phyloP scores from a whole-genome alignment of 2,888 invertebrate genomes.

The Helleia helle region DNA sequence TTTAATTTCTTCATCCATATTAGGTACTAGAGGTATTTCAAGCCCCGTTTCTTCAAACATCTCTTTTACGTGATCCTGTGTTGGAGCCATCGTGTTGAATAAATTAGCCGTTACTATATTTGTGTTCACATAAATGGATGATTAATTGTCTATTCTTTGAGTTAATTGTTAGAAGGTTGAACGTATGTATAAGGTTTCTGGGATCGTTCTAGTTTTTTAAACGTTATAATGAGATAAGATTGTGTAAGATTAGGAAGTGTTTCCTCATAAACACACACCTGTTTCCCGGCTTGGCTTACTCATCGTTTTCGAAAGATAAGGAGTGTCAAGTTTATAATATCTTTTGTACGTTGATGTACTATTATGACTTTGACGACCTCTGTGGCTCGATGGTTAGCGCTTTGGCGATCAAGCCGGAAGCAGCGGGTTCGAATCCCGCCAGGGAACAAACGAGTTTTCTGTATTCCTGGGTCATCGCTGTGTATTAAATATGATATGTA shows the following conservation, averaged over 20 bases:
- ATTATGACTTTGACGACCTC: too few species aligned
- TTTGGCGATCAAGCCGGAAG: too few species aligned
- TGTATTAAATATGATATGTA: too few species aligned
- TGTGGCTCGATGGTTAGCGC: too few species aligned
- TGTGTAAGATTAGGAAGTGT: not conserved
- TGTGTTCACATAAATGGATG: not conserved
- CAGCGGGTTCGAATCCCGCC: too few species aligned
- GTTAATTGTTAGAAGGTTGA: not conserved
- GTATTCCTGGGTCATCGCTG: too few species aligned
- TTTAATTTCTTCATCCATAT: conserved; percentile 40
- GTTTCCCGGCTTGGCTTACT: too few species aligned
- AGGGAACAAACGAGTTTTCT: too few species aligned
- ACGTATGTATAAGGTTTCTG: not conserved
- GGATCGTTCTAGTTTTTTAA: not conserved
- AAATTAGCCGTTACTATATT: conserved; percentile 11
- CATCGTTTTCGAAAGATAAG: too few species aligned
- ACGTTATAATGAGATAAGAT: not conserved
- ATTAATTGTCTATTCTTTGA: not conserved
- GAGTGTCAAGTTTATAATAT: too few species aligned
- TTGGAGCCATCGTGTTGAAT: conserved; percentile 40
- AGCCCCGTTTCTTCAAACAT: conserved; percentile 32
- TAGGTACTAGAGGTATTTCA: conserved; percentile 33
- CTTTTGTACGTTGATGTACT: too few species aligned
- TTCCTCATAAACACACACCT: too few species aligned
- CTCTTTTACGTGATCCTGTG: conserved; percentile 39